phyloP scores from a whole-genome alignment of 2,888 invertebrate genomes.

The Chironomus tentans region DNA sequence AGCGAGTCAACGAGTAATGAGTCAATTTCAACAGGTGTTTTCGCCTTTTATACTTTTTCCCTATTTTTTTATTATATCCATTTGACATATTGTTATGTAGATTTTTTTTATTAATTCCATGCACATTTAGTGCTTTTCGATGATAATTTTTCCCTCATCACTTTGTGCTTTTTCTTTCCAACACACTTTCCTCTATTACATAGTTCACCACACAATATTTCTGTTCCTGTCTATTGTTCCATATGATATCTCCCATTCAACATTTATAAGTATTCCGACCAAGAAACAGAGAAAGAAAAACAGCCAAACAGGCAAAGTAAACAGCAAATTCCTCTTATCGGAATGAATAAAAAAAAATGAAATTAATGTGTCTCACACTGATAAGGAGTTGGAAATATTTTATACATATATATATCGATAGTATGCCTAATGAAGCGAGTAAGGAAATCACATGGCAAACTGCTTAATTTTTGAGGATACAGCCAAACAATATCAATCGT shows the following conservation, averaged over 20 bases:
- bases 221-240: neutral
- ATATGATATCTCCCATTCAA: neutral
- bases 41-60: constrained; percentile 21
- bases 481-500: too few relatives aligned
- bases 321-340: neutral
- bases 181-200: neutral
- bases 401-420: too few relatives aligned
- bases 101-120: constrained; percentile 26
- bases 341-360: neutral
- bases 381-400: constrained; percentile 1
- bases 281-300: neutral
- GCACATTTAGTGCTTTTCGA: constrained; percentile 11
- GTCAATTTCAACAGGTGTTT: constrained; percentile 25
- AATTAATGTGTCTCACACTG: constrained; percentile 23
- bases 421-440: too few relatives aligned
- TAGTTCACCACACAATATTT: neutral
- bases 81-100: constrained; percentile 24
- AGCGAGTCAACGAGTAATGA: constrained; percentile 23
- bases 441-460: too few relatives aligned
- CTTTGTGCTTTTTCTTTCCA: neutral
- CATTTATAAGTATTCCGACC: too few relatives aligned
- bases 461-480: too few relatives aligned
- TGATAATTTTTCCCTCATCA: constrained; percentile 24
- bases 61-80: neutral
- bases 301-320: neutral